Conservation (phyloP, 2,888 invertebrate genomes). For the Stratiomys singularior region DNA sequence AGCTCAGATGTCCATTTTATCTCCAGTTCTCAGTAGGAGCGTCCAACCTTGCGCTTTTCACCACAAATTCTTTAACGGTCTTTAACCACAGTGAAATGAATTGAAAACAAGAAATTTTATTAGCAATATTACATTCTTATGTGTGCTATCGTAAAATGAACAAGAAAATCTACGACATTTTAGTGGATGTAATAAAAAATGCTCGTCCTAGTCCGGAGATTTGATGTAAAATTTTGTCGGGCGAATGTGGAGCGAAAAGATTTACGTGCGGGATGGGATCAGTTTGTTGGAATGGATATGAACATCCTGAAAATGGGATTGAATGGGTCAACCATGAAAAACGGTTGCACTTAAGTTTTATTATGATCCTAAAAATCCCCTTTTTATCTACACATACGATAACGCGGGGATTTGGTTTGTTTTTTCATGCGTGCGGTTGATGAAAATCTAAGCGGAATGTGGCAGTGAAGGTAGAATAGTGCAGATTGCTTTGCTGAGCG, state of each 20-base stretch:
- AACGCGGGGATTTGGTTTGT: conserved; percentile 37
- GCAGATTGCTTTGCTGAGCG: background rate
- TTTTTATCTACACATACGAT: conserved; percentile 46
- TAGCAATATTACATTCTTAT: conserved; percentile 41
- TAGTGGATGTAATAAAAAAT: conserved; percentile 40
- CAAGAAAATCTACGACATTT: conserved; percentile 41
- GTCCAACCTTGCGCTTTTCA: background rate
- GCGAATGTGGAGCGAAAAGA: background rate
- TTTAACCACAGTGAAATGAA: conserved; percentile 40
- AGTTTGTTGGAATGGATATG: conserved; percentile 11
- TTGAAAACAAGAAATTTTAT: conserved; percentile 46
- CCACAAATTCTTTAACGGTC: conserved; percentile 20
- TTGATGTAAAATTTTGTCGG: background rate
- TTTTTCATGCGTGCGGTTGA: conserved; percentile 2
- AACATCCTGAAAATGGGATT: conserved; percentile 40
- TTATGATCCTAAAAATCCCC: conserved; percentile 45
- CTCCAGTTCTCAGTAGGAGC: background rate
- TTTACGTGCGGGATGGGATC: conserved; percentile 1
- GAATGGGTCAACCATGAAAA: conserved; percentile 47
- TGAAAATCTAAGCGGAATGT: background rate
- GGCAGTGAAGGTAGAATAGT: background rate
- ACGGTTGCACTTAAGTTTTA: conserved; percentile 47
- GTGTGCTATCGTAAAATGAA: conserved; percentile 26
- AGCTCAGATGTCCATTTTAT: too few species aligned
- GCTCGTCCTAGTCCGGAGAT: background rate